A percentile compares a stretch with the other conserved stretches of the same genome.
These are phyloP conservation scores for Myxocyprinus asiaticus DNA, from an alignment of 2,113 vertebrate species.

Conservation along the genomic window DNA sequence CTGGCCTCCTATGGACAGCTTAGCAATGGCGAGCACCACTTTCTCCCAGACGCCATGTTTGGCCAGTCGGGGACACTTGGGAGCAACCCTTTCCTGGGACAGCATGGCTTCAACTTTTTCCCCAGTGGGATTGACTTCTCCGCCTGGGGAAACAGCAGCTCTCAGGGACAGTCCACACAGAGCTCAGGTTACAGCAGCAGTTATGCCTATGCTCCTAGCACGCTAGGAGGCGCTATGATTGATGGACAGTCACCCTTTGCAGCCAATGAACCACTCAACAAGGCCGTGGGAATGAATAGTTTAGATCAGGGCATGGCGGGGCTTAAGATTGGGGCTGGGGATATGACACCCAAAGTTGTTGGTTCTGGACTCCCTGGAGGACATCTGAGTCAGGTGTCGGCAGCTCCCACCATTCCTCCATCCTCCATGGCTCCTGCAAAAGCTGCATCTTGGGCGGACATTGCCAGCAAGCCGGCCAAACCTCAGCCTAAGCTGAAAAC, in stretches of 20 bases:
- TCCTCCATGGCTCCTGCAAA: constrained; percentile 92
- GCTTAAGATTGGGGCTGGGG: constrained; percentile 89
- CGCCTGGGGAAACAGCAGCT: constrained; percentile 95
- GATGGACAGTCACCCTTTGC: constrained; percentile 96
- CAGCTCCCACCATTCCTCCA: constrained; percentile 84
- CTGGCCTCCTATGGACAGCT: constrained; percentile 97
- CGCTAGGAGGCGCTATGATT: constrained; percentile 95
- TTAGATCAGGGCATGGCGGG: constrained; percentile 97
- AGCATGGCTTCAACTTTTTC: constrained; percentile 99
- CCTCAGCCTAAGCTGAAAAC: constrained; percentile 97
- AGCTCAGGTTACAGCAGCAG: constrained; percentile 94
- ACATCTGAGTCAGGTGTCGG: constrained; percentile 84
- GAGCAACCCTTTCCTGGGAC: constrained; percentile 95
- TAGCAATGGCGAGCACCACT: constrained; percentile 98
- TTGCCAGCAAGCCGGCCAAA: constrained; percentile 98
- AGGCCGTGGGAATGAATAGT: constrained; percentile 97
- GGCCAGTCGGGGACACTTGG: constrained; percentile 93
- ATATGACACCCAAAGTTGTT: constrained; percentile 88
- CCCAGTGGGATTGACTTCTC: constrained; percentile 95
- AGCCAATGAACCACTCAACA: constrained; percentile 93
- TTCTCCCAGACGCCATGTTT: constrained; percentile 97
- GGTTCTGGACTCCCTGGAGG: constrained; percentile 90
- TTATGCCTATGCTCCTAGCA: constrained; percentile 96
- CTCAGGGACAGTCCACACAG: constrained; percentile 97
- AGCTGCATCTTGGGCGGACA: constrained; percentile 96